Evolutionary conservation across 2,113 vertebrate species (phyloP).

Genomic region (Rhombomys opimus): DNA sequence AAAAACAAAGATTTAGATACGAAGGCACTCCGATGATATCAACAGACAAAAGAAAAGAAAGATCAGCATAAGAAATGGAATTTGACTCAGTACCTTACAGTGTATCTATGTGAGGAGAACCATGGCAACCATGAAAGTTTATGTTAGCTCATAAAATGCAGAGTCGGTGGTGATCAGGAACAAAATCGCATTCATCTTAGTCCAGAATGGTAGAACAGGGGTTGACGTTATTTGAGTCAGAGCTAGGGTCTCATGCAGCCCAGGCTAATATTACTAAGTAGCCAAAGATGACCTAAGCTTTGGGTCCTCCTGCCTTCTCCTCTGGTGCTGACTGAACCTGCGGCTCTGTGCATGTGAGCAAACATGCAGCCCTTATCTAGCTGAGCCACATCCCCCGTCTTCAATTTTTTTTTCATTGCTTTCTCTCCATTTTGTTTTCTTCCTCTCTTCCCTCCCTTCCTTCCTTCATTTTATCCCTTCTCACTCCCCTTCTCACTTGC

Average conservation of each 20-base stretch:
- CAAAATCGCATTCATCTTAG: not conserved
- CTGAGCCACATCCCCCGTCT: not conserved
- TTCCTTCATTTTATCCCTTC: not conserved
- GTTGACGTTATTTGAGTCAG: not conserved
- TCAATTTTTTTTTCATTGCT: not conserved
- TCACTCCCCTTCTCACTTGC: not conserved
- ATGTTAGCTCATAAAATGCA: not conserved
- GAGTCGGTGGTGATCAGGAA: not conserved
- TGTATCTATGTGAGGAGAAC: not conserved
- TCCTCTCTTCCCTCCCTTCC: not conserved
- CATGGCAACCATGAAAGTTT: not conserved
- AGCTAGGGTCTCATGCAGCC: not conserved
- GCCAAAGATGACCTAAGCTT: not conserved
- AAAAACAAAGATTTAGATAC: not conserved
- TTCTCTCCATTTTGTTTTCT: not conserved
- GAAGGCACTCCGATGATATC: not conserved
- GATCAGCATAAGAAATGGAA: not conserved
- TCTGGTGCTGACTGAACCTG: no score
- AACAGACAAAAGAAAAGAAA: not conserved
- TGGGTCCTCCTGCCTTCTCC: not conserved
- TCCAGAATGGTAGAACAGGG: not conserved
- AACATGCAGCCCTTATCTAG: not conserved
- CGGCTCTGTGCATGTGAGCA: not conserved
- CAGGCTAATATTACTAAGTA: not conserved
- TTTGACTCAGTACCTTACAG: not conserved